phyloP scores from a whole-genome alignment of 1,140 invertebrate genomes.

The Aphis gossypii region DNA sequence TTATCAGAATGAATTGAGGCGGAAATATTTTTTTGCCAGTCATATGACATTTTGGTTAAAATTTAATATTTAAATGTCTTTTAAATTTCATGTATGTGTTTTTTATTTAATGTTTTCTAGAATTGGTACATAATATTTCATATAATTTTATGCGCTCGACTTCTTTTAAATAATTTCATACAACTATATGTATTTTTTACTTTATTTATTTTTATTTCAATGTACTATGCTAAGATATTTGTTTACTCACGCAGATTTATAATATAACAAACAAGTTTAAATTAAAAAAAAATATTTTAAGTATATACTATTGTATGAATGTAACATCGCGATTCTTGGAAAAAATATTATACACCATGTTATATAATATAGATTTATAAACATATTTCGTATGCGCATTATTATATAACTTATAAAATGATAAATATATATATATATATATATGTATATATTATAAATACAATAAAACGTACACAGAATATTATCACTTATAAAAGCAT shows the following conservation, averaged over 20 bases:
- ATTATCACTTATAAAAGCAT: not conserved
- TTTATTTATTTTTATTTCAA: constrained; percentile 28
- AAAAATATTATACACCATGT: not conserved
- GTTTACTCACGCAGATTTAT: not conserved
- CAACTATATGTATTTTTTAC: not conserved
- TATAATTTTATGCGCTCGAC: not conserved
- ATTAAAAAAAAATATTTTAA: not conserved
- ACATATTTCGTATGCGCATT: not conserved
- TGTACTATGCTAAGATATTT: not conserved
- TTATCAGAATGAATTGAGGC: not conserved
- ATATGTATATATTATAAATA: not conserved
- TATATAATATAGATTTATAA: not conserved
- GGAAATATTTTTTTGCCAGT: not conserved
- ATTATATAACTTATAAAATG: not conserved
- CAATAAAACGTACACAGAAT: not conserved
- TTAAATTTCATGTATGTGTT: not conserved
- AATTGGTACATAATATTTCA: constrained; percentile 38
- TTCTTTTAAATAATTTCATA: constrained; percentile 18
- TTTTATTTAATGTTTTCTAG: not conserved
- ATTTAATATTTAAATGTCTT: constrained; percentile 39
- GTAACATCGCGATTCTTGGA: not conserved
- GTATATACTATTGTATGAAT: not conserved
- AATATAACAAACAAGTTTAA: not conserved
- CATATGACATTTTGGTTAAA: constrained; percentile 5
- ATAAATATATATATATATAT: not conserved